Base-by-base conservation (phyloP, 2,113 vertebrate genomes). In the Chroicocephalus ridibundus region DNA sequence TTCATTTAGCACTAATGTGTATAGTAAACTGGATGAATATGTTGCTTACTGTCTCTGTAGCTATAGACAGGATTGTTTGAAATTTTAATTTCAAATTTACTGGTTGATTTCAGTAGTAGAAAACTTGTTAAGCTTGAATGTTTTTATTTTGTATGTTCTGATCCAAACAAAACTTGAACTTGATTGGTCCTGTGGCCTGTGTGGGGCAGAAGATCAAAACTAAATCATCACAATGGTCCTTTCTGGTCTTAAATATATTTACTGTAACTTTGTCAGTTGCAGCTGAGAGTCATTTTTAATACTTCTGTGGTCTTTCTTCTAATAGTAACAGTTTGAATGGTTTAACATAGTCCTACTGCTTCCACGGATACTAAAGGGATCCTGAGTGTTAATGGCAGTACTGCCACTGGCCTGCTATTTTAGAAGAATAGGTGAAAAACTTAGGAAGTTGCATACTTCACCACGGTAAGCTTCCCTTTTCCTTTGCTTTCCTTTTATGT, bases 201-300 rank as follows among this genome's bases (percentile, higher is more conserved):
- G 96, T 95, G 75, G 76, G 85, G 90, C 93, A 93, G 82, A 94
- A 97, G 95, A 66, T 93, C 89, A 83, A 95, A 96, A 95, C 96
- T 97, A 96, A 96, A 96, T 97, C 96, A 96, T 97, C 96, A 97
- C 96, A 97, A 97, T 97, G 96, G 96, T 97, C 92, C 93, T 96
- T 96, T 96, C 75, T 95, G 87, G 42, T 94, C 71, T 74, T 93
- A 93, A 93, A 92, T 90, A 82, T 93, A 88, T 85, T 91, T 95
- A 96, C 90, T 97, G 78, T 96, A 95, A 94, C 54, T 96, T 97
- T 96, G 87, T 94, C 84, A 92, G 84, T 66, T 95, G 95, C 89
- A 93, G 78, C 82, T 75, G 91, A 94, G 94, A 93, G 84, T 95
- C 94, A 91, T 96, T 95, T 93, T 96, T 97, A 97, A 95, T 97